phyloP scores from a whole-genome alignment of 2,888 invertebrate genomes.

The Andrena haemorrhoa region DNA sequence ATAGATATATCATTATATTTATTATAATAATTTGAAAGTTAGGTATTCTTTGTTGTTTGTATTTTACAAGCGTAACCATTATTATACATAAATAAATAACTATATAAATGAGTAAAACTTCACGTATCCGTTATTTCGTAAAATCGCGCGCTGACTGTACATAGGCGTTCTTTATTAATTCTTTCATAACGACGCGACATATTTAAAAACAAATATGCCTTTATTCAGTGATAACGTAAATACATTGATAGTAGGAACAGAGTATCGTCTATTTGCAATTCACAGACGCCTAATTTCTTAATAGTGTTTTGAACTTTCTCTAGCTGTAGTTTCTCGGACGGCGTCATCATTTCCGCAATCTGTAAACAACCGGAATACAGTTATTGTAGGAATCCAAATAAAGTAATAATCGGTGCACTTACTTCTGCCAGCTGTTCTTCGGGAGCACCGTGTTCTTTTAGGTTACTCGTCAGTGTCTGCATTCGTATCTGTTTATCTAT shows the following conservation, averaged over 20 bases:
- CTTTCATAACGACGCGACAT: background rate
- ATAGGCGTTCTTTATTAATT: background rate
- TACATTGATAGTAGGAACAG: conserved; percentile 93
- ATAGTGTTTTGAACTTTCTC: conserved; percentile 91
- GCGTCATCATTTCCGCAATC: conserved; percentile 95
- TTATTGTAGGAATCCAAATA: conserved; percentile 10
- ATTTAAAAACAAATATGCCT: conserved; percentile 59
- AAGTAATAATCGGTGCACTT: conserved; percentile 67
- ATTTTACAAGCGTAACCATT: conserved; percentile 85
- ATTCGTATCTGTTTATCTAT: conserved; percentile 95
- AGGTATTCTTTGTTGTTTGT: conserved; percentile 85
- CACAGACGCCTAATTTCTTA: conserved; percentile 91
- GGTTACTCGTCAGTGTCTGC: conserved; percentile 92
- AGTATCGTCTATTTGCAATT: conserved; percentile 93
- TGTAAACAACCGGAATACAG: conserved; percentile 81
- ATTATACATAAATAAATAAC: conserved; percentile 84
- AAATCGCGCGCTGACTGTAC: background rate
- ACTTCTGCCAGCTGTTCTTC: conserved; percentile 93
- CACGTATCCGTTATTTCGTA: conserved; percentile 28
- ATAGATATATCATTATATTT: conserved; percentile 84
- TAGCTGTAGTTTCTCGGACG: conserved; percentile 92
- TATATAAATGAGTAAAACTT: conserved; percentile 79
- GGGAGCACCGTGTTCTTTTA: conserved; percentile 92
- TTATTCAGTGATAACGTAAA: conserved; percentile 86
- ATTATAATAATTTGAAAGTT: conserved; percentile 84